A percentile compares a stretch with the other conserved stretches of the same genome.
These are phyloP conservation scores for Papilio polytes DNA, from an alignment of 1,140 invertebrate species.

Conservation along the genomic window DNA sequence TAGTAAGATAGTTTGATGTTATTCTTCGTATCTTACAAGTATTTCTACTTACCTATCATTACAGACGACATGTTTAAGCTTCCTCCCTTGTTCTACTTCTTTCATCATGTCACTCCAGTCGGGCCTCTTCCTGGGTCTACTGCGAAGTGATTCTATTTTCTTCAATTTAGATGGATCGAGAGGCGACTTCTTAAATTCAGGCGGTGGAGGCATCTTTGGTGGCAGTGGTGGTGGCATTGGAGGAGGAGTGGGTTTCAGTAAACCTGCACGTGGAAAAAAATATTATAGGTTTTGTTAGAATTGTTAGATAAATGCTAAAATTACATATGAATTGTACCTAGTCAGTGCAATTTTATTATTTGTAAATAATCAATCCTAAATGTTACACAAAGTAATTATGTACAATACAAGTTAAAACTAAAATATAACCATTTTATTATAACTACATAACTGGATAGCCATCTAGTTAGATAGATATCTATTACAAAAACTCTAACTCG, in stretches of 20 bases:
- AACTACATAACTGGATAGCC: too few relatives aligned
- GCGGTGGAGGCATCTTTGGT: conserved; percentile 89
- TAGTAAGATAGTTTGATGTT: too few relatives aligned
- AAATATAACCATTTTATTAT: too few relatives aligned
- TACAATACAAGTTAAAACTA: too few relatives aligned
- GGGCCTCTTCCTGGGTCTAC: conserved; percentile 90
- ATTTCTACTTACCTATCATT: conserved; percentile 88
- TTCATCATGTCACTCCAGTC: conserved; percentile 96
- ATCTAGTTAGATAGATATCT: too few relatives aligned
- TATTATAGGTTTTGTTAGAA: too few relatives aligned
- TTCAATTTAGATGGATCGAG: conserved; percentile 84
- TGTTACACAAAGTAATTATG: background rate
- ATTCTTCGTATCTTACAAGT: too few relatives aligned
- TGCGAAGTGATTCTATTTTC: conserved; percentile 87
- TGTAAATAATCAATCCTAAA: too few relatives aligned
- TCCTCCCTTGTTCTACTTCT: conserved; percentile 91
- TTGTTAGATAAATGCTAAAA: too few relatives aligned
- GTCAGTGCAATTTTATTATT: too few relatives aligned
- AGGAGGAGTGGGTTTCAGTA: conserved; percentile 79
- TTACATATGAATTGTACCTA: too few relatives aligned
- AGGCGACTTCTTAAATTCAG: conserved; percentile 81
- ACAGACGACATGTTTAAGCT: conserved; percentile 91
- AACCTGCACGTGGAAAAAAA: conserved; percentile 55
- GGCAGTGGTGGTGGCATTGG: conserved; percentile 86
- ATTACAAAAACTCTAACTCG: too few relatives aligned